Conservation (phyloP, 2,113 vertebrate species). For the Nothoprocta perdicaria region DNA sequence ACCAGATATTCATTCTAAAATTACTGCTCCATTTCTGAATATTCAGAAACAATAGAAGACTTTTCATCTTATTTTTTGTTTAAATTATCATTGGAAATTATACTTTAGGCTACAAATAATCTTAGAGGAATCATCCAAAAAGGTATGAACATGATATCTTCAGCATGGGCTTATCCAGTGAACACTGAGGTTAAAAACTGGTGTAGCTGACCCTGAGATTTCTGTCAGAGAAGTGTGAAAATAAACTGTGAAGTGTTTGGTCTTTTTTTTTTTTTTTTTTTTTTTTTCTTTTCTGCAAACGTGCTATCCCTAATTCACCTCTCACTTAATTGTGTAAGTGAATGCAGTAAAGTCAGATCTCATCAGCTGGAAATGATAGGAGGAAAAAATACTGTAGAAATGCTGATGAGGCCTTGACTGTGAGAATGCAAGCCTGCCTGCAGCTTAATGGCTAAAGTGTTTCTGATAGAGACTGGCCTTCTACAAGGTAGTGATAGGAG, state of each 20-base stretch:
- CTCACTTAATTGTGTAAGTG: constrained; percentile 64
- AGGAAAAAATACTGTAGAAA: constrained; percentile 20
- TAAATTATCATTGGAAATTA: background rate
- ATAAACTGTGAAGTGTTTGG: constrained; percentile 58
- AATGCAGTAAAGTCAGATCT: constrained; percentile 28
- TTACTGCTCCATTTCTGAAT: background rate
- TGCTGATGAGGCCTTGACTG: background rate
- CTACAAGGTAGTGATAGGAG: background rate
- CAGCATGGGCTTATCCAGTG: background rate
- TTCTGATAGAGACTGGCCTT: background rate
- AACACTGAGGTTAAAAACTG: constrained; percentile 14
- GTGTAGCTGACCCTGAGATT: constrained; percentile 28
- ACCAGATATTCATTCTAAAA: background rate
- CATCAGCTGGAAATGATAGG: constrained; percentile 65
- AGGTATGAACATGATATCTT: constrained; percentile 14
- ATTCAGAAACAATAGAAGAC: background rate
- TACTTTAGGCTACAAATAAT: background rate
- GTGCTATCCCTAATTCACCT: constrained; percentile 37
- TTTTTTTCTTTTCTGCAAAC: constrained; percentile 54
- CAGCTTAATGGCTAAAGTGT: background rate
- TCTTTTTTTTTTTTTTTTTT: constrained; percentile 24
- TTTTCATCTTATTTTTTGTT: background rate
- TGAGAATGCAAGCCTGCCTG: background rate
- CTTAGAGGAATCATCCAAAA: background rate
- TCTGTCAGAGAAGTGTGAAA: constrained; percentile 56